These are phyloP conservation scores for Aphodius granarius DNA, from an alignment of 2,888 invertebrate genomes.

Conservation along the genomic window DNA sequence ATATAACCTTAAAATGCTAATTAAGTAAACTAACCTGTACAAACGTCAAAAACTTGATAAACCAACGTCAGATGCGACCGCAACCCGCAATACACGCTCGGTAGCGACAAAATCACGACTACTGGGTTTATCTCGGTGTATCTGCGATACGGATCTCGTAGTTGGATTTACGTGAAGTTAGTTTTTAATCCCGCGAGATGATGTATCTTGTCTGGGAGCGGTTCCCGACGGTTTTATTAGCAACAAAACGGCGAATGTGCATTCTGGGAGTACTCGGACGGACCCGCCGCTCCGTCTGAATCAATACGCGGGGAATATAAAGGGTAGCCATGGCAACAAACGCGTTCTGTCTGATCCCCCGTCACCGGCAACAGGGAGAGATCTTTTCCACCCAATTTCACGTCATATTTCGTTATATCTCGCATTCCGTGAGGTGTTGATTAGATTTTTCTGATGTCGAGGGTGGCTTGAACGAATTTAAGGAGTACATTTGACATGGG, in stretches of 20 bases:
- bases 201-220: constrained; percentile 4
- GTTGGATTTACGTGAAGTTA: background rate
- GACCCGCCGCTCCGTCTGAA: constrained; percentile 22
- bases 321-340: constrained; percentile 34
- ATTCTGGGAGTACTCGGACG: constrained; percentile 14
- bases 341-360: constrained; percentile 34
- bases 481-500: too few species aligned
- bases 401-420: background rate
- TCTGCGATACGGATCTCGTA: background rate
- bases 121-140: too few species aligned
- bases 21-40: background rate
- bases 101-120: background rate
- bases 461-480: background rate
- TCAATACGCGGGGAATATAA: constrained; percentile 36
- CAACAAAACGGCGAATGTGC: constrained; percentile 21
- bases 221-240: constrained; percentile 19
- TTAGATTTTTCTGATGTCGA: background rate
- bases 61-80: background rate
- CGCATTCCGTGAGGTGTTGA: background rate
- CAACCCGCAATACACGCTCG: background rate
- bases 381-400: constrained; percentile 1
- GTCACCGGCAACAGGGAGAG: constrained; percentile 5
- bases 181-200: background rate
- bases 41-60: background rate
- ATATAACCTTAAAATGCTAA: background rate